phyloP scores from a whole-genome alignment of 2,797 vertebrate species.

The Danio jaintianensis region DNA sequence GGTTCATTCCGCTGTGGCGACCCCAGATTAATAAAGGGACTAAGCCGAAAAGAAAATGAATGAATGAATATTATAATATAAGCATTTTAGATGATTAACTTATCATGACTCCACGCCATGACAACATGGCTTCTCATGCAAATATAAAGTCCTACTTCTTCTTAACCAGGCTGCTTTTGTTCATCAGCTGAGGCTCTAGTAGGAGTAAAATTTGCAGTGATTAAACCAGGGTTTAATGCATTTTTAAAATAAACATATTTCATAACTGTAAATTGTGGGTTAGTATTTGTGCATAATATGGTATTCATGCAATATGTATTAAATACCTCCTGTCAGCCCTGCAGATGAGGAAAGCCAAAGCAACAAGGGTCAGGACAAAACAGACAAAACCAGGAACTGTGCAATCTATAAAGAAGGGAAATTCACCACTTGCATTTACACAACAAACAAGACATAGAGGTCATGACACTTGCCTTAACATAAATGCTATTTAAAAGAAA shows the following conservation, averaged over 20 bases:
- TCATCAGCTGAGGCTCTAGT: background rate
- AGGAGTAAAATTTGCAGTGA: background rate
- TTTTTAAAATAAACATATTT: background rate
- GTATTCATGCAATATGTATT: no score
- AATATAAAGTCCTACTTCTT: no score
- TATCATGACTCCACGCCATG: slow-evolving; percentile 9
- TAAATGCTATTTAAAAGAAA: background rate
- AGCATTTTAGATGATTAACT: no score
- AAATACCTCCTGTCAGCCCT: background rate
- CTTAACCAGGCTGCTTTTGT: background rate
- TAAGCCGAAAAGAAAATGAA: no score
- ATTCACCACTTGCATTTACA: no score
- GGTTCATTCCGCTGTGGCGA: no score
- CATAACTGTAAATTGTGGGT: background rate
- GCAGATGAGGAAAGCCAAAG: background rate
- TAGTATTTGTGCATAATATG: background rate
- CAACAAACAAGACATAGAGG: background rate
- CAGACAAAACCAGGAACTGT: background rate
- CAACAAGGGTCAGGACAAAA: background rate
- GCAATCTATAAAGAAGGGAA: background rate
- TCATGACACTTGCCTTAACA: background rate
- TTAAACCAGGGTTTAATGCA: background rate
- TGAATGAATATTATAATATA: no score
- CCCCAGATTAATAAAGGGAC: no score
- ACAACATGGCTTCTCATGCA: no score